Conservation (phyloP, 2,113 vertebrate genomes). For the Stomatorhinus ivindoensis region DNA sequence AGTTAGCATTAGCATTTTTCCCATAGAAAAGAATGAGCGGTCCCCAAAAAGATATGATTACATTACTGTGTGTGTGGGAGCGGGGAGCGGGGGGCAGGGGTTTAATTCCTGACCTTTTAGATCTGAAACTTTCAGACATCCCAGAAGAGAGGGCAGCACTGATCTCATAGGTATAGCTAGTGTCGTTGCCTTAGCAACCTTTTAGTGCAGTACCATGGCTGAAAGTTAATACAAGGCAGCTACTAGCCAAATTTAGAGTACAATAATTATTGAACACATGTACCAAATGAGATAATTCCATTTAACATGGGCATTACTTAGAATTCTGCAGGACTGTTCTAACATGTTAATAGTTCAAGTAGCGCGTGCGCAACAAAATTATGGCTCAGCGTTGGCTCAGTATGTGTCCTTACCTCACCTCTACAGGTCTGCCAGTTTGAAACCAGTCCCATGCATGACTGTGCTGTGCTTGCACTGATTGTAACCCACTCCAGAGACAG, state of each 20-base stretch:
- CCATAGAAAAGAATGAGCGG: too few species aligned
- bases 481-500: neutral
- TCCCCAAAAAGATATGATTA: too few species aligned
- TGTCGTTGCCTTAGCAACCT: neutral
- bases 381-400: neutral
- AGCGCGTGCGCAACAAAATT: neutral
- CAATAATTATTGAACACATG: neutral
- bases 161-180: neutral
- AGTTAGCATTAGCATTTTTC: too few species aligned
- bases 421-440: conserved; percentile 2
- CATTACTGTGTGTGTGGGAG: too few species aligned
- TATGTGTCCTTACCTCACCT: neutral
- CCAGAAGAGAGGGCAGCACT: neutral
- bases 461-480: neutral
- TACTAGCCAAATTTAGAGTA: neutral
- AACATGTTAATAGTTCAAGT: neutral
- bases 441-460: neutral
- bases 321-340: neutral
- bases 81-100: neutral
- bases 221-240: neutral
- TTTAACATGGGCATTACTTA: neutral
- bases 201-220: neutral
- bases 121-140: neutral
- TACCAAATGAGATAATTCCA: neutral
- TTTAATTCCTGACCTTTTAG: conserved; percentile 1